Base-by-base conservation (phyloP, 2,888 invertebrate species). In the Mechanitis messenoides region DNA sequence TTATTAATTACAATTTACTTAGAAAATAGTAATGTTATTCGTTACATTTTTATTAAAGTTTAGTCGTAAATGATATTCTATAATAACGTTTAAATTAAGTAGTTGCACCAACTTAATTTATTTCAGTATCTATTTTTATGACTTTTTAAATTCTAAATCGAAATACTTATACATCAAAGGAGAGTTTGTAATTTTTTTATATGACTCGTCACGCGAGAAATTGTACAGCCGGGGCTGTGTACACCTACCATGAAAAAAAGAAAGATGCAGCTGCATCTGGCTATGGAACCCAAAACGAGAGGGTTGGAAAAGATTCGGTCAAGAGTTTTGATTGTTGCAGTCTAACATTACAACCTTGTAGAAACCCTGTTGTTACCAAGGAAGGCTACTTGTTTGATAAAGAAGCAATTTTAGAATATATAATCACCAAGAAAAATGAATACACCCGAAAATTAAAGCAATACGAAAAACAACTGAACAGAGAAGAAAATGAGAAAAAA, bases 181-280 rank as follows among this genome's bases (percentile, higher is more conserved):
- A 7, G 7, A 31, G 6, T 6, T 33, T 46, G 12, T 46, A 42
- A 42, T 12, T 12, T 9, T 5, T 45, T 46, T 11, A 57, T 53
- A 97, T 97, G 97, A 97, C 97, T 0, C 92, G 99, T 59, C 99
- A 99, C 80, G 99, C 98, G 9, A 94, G 97, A 83, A 99, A 99
- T 87, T 97, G 97, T 77, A 99, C 99, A 1, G 99, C 99, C 1
- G 97, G 98, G 61, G 97, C 98, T 7, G 98, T 99, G 9, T 99
- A 99, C 81, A 98, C 99, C 0, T 99, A 99, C 75, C 97, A 98
- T 74, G 99, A 99, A 80, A 97, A 98, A 86, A 96, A 97, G 81
- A 97, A 97, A 79, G 99, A 99, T 80, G 97, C 98, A 1, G 93
- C 95, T 53, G 94, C 95, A 7, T 98, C 98, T 12, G 99, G 99